Base-by-base conservation (phyloP, 2,113 vertebrate species). In the Spheniscus mendiculus region DNA sequence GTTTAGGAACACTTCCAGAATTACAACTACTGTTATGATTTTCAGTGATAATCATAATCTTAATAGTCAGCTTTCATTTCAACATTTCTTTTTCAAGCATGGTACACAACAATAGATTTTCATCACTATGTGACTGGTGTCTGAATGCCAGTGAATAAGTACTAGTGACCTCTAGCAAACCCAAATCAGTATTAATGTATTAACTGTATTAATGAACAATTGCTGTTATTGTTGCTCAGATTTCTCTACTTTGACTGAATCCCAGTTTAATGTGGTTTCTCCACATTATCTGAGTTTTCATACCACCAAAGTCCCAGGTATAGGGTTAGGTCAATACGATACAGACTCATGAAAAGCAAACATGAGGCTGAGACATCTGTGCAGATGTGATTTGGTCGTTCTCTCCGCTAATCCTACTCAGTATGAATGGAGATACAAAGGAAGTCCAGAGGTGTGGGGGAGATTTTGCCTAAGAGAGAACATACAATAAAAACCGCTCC, bases 361-460 rank as follows among this genome's bases (percentile, higher is more conserved):
- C n/a, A 8, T 10, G 59, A 62, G 12, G 12, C 69, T 67, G 44
- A 63, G 15, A 38, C 30, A 61, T 11, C 16, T 29, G 30, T n/a
- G 73, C 34, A 86, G 56, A 29, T 44, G 15, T 11, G 21, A 56
- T 52, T 49, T 40, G 32, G 9, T 12, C 63, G 3, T 27, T 72
- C 9, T n/a, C 45, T 23, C 66, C 0, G 0, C 32, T 76, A 40
- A 79, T 42, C 30, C 22, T 61, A 27, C 27, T 49, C 47, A 22
- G 21, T 53, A 36, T 3, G 10, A 84, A 62, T 2, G 11, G 19
- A 38, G 16, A 34, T 11, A 22, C 14, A 12, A 30, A 47, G 26
- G 40, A 78, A 61, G 32, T 40, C 49, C 56, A 61, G 38, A 56
- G 22, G 3, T 1, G 5, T 1, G 0, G 15, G 18, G 12, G 16